A percentile compares a stretch with the other conserved stretches of the same genome.
Conservation (phyloP, 2,888 invertebrate genomes). For the Pilophorus perplexus region DNA sequence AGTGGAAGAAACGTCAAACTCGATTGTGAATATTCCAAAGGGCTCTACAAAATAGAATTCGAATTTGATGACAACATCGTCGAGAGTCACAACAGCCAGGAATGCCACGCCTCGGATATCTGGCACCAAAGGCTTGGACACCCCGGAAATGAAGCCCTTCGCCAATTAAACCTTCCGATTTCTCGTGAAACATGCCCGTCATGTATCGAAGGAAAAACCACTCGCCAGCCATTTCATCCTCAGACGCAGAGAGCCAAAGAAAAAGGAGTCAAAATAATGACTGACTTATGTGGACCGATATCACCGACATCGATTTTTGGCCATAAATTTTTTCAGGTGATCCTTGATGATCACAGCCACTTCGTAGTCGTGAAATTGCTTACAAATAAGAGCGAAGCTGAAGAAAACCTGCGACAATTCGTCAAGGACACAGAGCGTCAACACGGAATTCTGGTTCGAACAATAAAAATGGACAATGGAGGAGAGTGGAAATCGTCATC, state of each 20-base stretch:
- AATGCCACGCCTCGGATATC: not conserved
- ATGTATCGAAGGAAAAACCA: not conserved
- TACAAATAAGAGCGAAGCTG: constrained; percentile 34
- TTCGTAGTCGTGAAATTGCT: not conserved
- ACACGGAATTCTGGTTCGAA: not conserved
- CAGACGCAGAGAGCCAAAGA: not conserved
- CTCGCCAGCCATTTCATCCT: not conserved
- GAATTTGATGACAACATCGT: too few species aligned
- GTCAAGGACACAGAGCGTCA: not conserved
- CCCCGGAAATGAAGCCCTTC: not conserved
- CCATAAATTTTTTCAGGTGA: not conserved
- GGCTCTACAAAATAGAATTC: not conserved
- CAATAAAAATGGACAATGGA: constrained; percentile 49
- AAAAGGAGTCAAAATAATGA: constrained; percentile 3
- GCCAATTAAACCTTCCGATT: not conserved
- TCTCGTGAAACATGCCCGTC: not conserved
- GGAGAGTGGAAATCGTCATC: constrained; percentile 48
- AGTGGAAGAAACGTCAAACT: not conserved
- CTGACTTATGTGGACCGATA: not conserved
- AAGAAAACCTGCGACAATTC: not conserved
- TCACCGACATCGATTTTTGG: not conserved
- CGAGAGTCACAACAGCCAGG: not conserved
- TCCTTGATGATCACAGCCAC: not conserved
- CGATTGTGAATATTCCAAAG: not conserved
- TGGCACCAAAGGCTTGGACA: constrained; percentile 9